Base-by-base conservation (phyloP, 2,888 invertebrate genomes). In the Lasioglossum oenotherae region DNA sequence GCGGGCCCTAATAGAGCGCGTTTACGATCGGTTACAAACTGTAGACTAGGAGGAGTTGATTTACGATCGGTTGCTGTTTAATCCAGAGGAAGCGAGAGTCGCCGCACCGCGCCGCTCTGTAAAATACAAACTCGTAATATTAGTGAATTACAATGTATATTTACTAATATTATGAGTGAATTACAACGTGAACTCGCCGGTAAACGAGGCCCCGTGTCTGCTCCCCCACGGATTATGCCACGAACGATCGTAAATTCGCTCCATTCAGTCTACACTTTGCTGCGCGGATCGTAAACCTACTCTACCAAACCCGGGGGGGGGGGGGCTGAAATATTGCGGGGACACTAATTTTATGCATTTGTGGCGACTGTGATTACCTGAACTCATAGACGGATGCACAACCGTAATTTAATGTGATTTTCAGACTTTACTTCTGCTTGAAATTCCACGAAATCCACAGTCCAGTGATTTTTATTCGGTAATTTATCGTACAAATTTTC, bases 101-200 rank as follows among this genome's bases (percentile, higher is more conserved):
- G 27, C 60, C 14, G 60, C 14, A 5, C 60, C 27, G 27, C 27
- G 60, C 60, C 31, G 64, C 64, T 64, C 6, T 16, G 64, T 64
- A 31, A 64, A 64, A 64, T 64, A 16, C 31, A 27, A 31, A 64
- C 64, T 64, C 31, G 64, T 64, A 64, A 64, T 64, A 64, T 64
- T 64, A 64, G 64, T 64, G 64, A 64, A 64, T 64, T 64, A 64
- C 31, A 64, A 64, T 64, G 64, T 64, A 64, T 64, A 64, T 64
- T 64, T 64, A 31, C 64, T 64, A 64, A 64, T 64, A 64, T 64
- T 31, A 31, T 31, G 27, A n/a, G 31, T 64, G 64, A 64, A 64
- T 64, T 64, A 64, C 64, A 64, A 64, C 31, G 64, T 64, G 31
- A 64, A 64, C 64, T 31, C 4, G 16, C 27, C 6, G 31, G 64